Conservation (phyloP, 1,140 invertebrate genomes). For the Anastrepha obliqua region DNA sequence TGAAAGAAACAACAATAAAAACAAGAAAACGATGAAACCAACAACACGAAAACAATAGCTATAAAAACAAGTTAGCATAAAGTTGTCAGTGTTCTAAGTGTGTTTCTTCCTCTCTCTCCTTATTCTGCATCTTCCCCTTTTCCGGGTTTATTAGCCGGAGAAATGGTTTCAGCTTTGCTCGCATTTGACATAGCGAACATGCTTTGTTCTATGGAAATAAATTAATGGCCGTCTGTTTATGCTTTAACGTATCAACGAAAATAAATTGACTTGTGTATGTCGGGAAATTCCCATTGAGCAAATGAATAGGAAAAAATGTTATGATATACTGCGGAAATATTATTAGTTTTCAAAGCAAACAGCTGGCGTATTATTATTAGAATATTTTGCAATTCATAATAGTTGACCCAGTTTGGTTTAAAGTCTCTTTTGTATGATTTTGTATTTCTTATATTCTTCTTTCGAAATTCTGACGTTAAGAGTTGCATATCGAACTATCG, state of each 20-base stretch:
- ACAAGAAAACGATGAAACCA: neutral
- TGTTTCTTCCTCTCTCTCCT: neutral
- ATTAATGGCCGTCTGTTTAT: constrained; percentile 30
- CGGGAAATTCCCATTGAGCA: neutral
- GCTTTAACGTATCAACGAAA: constrained; percentile 37
- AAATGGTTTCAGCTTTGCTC: neutral
- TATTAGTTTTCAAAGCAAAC: constrained; percentile 36
- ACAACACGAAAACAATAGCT: neutral
- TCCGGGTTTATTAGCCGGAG: neutral
- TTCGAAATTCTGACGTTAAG: too few species aligned
- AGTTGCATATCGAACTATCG: too few species aligned
- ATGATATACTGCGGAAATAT: neutral
- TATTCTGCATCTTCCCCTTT: neutral
- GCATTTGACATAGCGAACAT: neutral
- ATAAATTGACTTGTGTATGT: constrained; percentile 28
- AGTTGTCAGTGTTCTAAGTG: constrained; percentile 6
- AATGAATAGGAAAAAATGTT: neutral
- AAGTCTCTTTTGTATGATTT: neutral
- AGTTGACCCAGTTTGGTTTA: neutral
- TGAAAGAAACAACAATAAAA: neutral
- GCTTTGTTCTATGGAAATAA: constrained; percentile 32
- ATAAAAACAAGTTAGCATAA: constrained; percentile 14
- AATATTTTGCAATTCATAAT: neutral
- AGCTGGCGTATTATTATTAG: neutral
- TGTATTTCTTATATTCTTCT: neutral